These are phyloP conservation scores for Chymomyza fuscimana DNA, from an alignment of 2,888 invertebrate genomes.

Conservation along the genomic window DNA sequence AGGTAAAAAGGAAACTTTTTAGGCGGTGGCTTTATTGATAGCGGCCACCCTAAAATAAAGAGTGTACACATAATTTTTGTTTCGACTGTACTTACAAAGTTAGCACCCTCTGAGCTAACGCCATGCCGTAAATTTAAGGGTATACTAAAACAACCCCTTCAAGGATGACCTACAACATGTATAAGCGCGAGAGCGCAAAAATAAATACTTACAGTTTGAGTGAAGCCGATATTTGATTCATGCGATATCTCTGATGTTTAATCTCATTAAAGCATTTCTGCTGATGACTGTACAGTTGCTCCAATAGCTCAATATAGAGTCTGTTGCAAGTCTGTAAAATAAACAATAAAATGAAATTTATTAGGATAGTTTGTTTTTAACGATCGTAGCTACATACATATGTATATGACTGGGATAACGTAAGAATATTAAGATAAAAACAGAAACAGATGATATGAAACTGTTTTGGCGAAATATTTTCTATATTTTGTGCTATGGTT, in stretches of 20 bases:
- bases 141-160: not conserved
- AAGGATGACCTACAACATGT: not conserved
- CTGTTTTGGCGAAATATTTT: too few species aligned
- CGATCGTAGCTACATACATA: too few species aligned
- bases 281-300: conserved; percentile 91
- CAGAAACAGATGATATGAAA: too few species aligned
- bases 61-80: too few species aligned
- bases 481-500: too few species aligned
- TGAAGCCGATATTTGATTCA: conserved; percentile 88
- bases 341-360: not conserved
- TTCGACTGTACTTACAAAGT: too few species aligned
- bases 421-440: too few species aligned
- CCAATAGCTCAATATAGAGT: conserved; percentile 90
- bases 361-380: not conserved
- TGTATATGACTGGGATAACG: too few species aligned
- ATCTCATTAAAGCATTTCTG: conserved; percentile 93
- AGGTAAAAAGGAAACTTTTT: too few species aligned
- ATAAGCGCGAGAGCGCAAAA: not conserved
- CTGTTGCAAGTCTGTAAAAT: conserved; percentile 82
- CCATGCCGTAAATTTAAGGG: not conserved
- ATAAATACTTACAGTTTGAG: conserved; percentile 87
- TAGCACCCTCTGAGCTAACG: too few species aligned
- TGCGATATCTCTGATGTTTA: conserved; percentile 94
- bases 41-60: too few species aligned
- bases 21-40: too few species aligned